Percentiles rank a stretch among this genome's conserved stretches.
Conservation (phyloP, 2,888 invertebrate genomes). For the Chrysolina oricalcia region DNA sequence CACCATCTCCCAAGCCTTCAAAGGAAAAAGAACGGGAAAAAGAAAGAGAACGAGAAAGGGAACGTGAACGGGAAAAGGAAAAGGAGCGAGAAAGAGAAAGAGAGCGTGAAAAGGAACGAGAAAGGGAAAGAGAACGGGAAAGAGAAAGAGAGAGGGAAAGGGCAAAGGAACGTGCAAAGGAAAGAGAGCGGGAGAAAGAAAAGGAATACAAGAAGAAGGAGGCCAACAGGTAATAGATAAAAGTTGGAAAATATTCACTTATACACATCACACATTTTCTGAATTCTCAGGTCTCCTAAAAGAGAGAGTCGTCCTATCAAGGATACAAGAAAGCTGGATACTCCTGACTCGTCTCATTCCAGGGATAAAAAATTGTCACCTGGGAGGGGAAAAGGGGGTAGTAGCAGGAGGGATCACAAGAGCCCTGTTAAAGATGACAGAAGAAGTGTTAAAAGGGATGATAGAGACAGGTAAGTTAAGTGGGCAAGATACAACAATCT, state of each 20-base stretch:
- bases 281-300: constrained; percentile 66
- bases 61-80: constrained; percentile 69
- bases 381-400: constrained; percentile 62
- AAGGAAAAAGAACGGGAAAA: constrained; percentile 69
- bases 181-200: constrained; percentile 68
- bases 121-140: constrained; percentile 67
- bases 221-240: constrained; percentile 8
- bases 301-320: constrained; percentile 63
- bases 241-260: neutral
- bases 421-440: constrained; percentile 72
- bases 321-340: constrained; percentile 68
- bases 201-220: constrained; percentile 63
- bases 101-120: constrained; percentile 65
- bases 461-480: constrained; percentile 68
- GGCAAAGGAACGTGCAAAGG: constrained; percentile 67
- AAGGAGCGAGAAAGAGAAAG: constrained; percentile 65
- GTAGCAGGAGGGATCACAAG: constrained; percentile 65
- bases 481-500: no score
- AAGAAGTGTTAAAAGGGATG: constrained; percentile 70
- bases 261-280: neutral
- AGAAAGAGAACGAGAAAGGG: constrained; percentile 68
- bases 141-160: constrained; percentile 65
- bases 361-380: constrained; percentile 67
- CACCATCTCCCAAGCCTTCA: constrained; percentile 67
- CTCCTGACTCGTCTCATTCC: constrained; percentile 70